Conservation (phyloP, 2,888 invertebrate genomes). For the Trachelus iudaicus region DNA sequence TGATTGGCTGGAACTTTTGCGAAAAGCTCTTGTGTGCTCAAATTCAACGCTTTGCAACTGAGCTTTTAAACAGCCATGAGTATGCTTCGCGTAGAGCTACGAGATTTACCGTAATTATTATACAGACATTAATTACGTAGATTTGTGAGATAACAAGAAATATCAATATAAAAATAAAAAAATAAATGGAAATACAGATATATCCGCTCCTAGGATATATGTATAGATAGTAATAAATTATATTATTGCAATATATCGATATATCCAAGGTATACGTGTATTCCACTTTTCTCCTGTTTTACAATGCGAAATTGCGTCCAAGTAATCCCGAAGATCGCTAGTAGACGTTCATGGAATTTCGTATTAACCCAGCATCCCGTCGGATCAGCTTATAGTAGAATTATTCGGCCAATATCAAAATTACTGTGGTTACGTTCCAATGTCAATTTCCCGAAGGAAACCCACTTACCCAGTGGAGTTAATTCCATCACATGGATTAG, state of each 20-base stretch:
- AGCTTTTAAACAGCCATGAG: background rate
- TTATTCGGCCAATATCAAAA: conserved; percentile 36
- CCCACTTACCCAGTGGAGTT: conserved; percentile 19
- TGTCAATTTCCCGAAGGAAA: background rate
- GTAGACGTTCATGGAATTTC: conserved; percentile 34
- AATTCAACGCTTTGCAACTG: background rate
- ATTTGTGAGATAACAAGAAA: background rate
- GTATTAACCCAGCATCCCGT: conserved; percentile 29
- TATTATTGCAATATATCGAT: background rate
- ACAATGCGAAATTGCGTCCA: conserved; percentile 2
- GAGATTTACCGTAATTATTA: no score
- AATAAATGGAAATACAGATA: no score
- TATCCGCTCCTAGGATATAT: no score
- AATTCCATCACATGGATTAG: conserved; percentile 27
- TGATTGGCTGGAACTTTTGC: background rate
- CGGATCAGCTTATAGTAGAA: conserved; percentile 23
- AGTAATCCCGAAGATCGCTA: conserved; percentile 30
- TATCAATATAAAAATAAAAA: no score
- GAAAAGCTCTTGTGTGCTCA: background rate
- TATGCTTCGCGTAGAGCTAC: background rate
- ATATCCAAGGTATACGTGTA: background rate
- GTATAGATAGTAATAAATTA: background rate
- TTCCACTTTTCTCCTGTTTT: background rate
- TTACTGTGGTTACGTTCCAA: conserved; percentile 26
- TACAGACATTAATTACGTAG: background rate